phyloP scores from a whole-genome alignment of 2,797 vertebrate genomes.

The Cirrhinus molitorella region DNA sequence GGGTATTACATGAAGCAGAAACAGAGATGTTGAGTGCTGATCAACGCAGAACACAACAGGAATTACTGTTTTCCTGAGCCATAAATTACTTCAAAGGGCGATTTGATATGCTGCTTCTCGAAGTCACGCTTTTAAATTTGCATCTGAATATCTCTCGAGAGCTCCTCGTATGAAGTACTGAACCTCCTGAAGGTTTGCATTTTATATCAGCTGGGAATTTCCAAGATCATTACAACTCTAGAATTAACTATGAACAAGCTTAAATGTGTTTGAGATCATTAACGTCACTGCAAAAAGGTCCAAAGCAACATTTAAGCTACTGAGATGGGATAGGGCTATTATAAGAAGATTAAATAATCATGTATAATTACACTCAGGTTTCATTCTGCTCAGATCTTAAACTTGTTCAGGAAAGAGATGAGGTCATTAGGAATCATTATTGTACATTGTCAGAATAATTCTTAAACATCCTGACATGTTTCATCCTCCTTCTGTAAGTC shows the following conservation, averaged over 20 bases:
- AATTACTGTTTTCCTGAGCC: constrained; percentile 43
- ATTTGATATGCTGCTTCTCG: constrained; percentile 52
- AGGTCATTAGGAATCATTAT: constrained; percentile 9
- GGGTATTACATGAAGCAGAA: background rate
- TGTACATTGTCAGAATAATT: background rate
- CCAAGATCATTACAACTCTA: constrained; percentile 40
- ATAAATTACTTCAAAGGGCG: constrained; percentile 55
- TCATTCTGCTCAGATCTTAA: background rate
- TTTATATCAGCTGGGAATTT: constrained; percentile 48
- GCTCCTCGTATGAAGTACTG: background rate
- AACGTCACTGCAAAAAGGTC: constrained; percentile 24
- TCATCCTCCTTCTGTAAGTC: background rate
- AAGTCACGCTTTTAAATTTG: constrained; percentile 40
- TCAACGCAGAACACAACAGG: constrained; percentile 25
- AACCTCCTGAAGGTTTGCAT: constrained; percentile 13
- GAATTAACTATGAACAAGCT: constrained; percentile 33
- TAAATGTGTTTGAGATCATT: constrained; percentile 54
- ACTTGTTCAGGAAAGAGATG: background rate
- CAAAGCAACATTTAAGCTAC: background rate
- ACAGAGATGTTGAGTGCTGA: background rate
- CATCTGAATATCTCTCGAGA: constrained; percentile 41
- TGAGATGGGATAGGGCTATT: constrained; percentile 2
- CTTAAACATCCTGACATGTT: background rate
- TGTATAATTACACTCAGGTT: constrained; percentile 16
- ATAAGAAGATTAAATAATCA: constrained; percentile 70